Percentiles rank a stretch among this genome's conserved stretches.
phyloP scores from a whole-genome alignment of 2,113 vertebrate genomes.

The Picathartes gymnocephalus region DNA sequence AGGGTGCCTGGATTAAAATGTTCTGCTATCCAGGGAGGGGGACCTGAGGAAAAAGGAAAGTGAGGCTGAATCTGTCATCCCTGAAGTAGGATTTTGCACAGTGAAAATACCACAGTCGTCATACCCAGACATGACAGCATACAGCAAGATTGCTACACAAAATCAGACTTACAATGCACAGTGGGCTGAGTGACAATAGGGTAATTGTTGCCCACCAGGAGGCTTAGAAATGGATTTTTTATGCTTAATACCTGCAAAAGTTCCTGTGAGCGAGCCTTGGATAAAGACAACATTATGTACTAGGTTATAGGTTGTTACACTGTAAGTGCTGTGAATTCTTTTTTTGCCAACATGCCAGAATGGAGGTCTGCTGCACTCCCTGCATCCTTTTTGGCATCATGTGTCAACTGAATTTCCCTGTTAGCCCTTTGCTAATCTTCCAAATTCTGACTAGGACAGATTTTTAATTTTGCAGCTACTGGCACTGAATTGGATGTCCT shows the following conservation, averaged over 20 bases:
- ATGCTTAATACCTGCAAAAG: background rate
- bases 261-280: background rate
- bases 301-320: background rate
- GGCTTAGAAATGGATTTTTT: slow-evolving; percentile 13
- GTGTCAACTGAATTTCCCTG: background rate
- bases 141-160: background rate
- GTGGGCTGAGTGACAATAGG: background rate
- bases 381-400: background rate
- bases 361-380: background rate
- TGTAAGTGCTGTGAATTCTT: background rate
- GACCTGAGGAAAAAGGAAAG: background rate
- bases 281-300: slow-evolving; percentile 67
- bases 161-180: slow-evolving; percentile 6
- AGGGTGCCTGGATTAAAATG: slow-evolving; percentile 32
- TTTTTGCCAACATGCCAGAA: background rate
- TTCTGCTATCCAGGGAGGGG: background rate
- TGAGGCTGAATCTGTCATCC: background rate
- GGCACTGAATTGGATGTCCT: background rate
- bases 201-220: background rate
- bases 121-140: slow-evolving; percentile 40
- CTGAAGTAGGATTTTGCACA: slow-evolving; percentile 21
- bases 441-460: background rate
- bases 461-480: background rate
- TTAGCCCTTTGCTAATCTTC: background rate
- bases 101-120: background rate